A percentile compares a stretch with the other conserved stretches of the same genome.
These are phyloP conservation scores for Uropetala carovei DNA, from an alignment of 2,888 invertebrate genomes.

Conservation along the genomic window DNA sequence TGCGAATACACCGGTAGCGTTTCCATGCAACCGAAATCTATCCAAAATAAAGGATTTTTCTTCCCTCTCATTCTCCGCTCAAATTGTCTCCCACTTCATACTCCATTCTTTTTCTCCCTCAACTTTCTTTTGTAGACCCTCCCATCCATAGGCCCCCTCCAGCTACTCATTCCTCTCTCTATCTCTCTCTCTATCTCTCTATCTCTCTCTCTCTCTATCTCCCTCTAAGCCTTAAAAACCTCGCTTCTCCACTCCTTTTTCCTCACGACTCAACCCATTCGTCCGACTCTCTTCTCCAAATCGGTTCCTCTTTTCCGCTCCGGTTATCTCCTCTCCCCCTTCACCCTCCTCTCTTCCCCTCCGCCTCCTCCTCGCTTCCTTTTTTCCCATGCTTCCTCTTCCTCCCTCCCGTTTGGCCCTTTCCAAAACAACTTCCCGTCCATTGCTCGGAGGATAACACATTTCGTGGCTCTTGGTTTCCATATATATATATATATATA, in stretches of 20 bases:
- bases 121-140: too few species aligned
- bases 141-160: not conserved
- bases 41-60: too few species aligned
- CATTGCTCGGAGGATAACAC: too few species aligned
- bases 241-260: not conserved
- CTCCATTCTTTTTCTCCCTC: too few species aligned
- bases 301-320: conserved; percentile 21
- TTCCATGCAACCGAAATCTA: too few species aligned
- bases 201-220: not conserved
- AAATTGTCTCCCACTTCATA: too few species aligned
- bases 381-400: not conserved
- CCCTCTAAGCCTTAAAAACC: not conserved
- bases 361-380: not conserved
- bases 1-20: too few species aligned
- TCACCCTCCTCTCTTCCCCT: not conserved
- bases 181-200: not conserved
- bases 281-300: not conserved
- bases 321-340: not conserved
- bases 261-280: not conserved
- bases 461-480: too few species aligned
- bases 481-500: too few species aligned
- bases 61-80: too few species aligned
- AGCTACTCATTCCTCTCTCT: not conserved
- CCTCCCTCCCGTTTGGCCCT: not conserved
- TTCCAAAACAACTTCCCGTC: not conserved